Evolutionary conservation across 2,888 invertebrate species (phyloP).

Genomic region (Stenodera caucasica): DNA sequence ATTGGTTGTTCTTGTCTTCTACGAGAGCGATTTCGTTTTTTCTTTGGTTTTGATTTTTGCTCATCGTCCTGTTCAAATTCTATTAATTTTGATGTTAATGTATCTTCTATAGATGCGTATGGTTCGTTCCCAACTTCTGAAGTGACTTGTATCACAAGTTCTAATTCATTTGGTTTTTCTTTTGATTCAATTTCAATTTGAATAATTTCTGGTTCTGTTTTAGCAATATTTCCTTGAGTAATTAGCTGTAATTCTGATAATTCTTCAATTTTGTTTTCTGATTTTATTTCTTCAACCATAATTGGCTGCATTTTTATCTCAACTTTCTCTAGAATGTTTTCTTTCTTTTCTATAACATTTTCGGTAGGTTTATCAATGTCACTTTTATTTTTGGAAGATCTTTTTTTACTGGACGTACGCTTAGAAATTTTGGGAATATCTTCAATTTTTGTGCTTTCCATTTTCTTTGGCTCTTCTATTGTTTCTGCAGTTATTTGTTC

Average conservation of each 20-base stretch:
- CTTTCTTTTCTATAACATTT: background rate
- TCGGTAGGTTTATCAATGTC: background rate
- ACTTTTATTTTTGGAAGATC: no score
- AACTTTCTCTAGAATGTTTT: background rate
- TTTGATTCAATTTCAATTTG: background rate
- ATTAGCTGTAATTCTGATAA: background rate
- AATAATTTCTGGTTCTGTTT: background rate
- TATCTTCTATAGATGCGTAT: background rate
- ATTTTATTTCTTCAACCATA: background rate
- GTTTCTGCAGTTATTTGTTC: background rate
- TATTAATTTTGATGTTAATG: background rate
- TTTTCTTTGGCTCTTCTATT: conserved; percentile 11
- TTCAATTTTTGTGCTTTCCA: conserved; percentile 6
- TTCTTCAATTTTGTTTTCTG: background rate
- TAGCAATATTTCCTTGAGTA: background rate
- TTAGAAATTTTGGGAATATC: conserved; percentile 13
- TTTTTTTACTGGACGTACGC: conserved; percentile 19
- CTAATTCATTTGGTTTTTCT: background rate
- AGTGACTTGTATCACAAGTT: background rate
- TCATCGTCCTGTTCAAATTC: background rate
- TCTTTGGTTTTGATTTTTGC: background rate
- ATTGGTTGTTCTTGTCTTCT: background rate
- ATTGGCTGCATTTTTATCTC: background rate
- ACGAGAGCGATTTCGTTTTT: background rate
- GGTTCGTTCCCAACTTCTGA: background rate